These are phyloP conservation scores for Drosophila novamexicana DNA, from an alignment of 1,140 invertebrate species.

Conservation along the genomic window DNA sequence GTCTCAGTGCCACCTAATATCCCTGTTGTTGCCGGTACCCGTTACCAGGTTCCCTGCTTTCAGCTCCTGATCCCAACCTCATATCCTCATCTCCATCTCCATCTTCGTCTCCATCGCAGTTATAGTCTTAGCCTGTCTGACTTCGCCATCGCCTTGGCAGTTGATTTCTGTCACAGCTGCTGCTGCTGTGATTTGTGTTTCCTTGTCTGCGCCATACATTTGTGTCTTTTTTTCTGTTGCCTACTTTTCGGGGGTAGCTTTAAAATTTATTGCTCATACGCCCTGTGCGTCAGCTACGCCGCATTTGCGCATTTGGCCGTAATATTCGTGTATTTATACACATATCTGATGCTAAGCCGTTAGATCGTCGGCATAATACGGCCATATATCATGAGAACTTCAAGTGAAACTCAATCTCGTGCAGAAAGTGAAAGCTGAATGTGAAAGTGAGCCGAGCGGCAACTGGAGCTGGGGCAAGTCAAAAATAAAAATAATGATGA, in stretches of 20 bases:
- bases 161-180: conserved; percentile 79
- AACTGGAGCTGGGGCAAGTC: not conserved
- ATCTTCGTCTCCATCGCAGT: conserved; percentile 10
- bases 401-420: not conserved
- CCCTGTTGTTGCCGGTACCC: not conserved
- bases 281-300: conserved; percentile 44
- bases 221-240: conserved; percentile 23
- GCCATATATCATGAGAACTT: conserved; percentile 36
- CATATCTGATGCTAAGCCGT: conserved; percentile 25
- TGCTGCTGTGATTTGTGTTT: conserved; percentile 62
- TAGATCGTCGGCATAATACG: conserved; percentile 40
- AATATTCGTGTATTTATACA: conserved; percentile 38
- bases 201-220: conserved; percentile 15
- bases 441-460: conserved; percentile 6
- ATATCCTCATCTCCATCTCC: not conserved
- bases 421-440: conserved; percentile 16
- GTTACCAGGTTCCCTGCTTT: not conserved
- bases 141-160: conserved; percentile 69
- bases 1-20: conserved; percentile 4
- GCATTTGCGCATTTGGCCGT: conserved; percentile 26
- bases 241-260: conserved; percentile 47
- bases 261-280: conserved; percentile 74
- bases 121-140: conserved; percentile 33
- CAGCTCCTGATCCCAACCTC: not conserved
- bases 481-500: not conserved